phyloP scores from a whole-genome alignment of 2,888 invertebrate species.

The Blastobasis lacticolella region DNA sequence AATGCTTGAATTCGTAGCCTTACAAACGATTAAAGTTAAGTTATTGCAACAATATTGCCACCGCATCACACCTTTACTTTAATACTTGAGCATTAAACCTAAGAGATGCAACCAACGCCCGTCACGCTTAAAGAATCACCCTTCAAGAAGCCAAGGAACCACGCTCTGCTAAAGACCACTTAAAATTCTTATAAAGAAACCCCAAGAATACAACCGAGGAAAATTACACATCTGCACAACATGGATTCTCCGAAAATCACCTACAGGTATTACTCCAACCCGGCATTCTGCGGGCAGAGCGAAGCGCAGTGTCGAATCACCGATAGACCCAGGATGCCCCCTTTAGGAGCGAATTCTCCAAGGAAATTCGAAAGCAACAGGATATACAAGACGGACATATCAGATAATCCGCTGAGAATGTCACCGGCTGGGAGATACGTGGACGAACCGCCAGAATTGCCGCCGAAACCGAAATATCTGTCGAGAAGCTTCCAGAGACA shows the following conservation, averaged over 20 bases:
- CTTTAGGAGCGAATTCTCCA: constrained; percentile 62
- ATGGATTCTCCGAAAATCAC: constrained; percentile 71
- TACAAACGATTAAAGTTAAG: background rate
- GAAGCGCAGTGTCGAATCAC: constrained; percentile 70
- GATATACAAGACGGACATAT: constrained; percentile 61
- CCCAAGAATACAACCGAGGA: constrained; percentile 19
- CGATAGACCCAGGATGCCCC: constrained; percentile 50
- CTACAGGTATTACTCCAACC: constrained; percentile 83
- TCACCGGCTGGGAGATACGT: constrained; percentile 39
- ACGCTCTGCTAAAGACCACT: constrained; percentile 30
- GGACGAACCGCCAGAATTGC: constrained; percentile 59
- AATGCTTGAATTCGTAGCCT: too few relatives aligned
- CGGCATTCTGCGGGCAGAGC: constrained; percentile 86
- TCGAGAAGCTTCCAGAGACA: constrained; percentile 51
- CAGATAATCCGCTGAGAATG: constrained; percentile 62
- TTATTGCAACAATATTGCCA: background rate
- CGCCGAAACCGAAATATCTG: constrained; percentile 63
- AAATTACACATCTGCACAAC: constrained; percentile 36
- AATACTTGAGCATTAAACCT: background rate
- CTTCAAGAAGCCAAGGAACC: constrained; percentile 28
- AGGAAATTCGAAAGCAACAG: constrained; percentile 56
- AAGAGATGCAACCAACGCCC: constrained; percentile 20
- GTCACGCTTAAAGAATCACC: constrained; percentile 41
- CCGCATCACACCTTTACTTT: background rate
- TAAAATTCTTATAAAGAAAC: constrained; percentile 4